Conservation (phyloP, 2,888 invertebrate genomes). For the Plebejus argus region DNA sequence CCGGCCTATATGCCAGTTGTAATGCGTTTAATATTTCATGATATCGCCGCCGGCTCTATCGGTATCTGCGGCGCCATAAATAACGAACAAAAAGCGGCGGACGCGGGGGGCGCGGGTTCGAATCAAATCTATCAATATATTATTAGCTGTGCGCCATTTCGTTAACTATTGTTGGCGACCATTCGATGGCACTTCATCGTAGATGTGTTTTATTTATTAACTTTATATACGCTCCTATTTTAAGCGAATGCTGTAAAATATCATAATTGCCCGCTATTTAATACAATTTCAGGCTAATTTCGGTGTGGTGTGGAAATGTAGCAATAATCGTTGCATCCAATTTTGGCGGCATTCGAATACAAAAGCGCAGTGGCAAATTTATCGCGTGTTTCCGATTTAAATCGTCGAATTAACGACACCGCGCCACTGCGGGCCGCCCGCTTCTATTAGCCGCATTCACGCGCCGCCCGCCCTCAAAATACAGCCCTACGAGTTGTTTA, state of each 20-base stretch:
- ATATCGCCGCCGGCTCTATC: slow-evolving; percentile 70
- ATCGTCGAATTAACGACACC: slow-evolving; percentile 75
- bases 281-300: slow-evolving; percentile 17
- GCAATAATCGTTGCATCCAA: slow-evolving; percentile 48
- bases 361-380: slow-evolving; percentile 71
- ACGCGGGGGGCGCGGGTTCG: slow-evolving; percentile 55
- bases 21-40: slow-evolving; percentile 81
- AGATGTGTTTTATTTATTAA: neutral
- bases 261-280: neutral
- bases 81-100: slow-evolving; percentile 69
- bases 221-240: neutral
- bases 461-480: slow-evolving; percentile 45
- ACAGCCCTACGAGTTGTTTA: neutral
- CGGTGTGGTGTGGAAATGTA: slow-evolving; percentile 40
- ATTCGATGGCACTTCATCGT: neutral
- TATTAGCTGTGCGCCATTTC: slow-evolving; percentile 65
- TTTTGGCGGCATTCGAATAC: slow-evolving; percentile 60
- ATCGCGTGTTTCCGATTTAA: slow-evolving; percentile 77
- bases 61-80: slow-evolving; percentile 75
- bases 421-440: slow-evolving; percentile 54
- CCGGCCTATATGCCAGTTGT: slow-evolving; percentile 77
- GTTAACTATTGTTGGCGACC: slow-evolving; percentile 34
- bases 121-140: slow-evolving; percentile 77
- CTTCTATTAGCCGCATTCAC: slow-evolving; percentile 65
- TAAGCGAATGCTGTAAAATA: neutral